A percentile compares a stretch with the other conserved stretches of the same genome.
Evolutionary conservation across 2,888 invertebrate genomes (phyloP).

Genomic region (Eilema depressum): DNA sequence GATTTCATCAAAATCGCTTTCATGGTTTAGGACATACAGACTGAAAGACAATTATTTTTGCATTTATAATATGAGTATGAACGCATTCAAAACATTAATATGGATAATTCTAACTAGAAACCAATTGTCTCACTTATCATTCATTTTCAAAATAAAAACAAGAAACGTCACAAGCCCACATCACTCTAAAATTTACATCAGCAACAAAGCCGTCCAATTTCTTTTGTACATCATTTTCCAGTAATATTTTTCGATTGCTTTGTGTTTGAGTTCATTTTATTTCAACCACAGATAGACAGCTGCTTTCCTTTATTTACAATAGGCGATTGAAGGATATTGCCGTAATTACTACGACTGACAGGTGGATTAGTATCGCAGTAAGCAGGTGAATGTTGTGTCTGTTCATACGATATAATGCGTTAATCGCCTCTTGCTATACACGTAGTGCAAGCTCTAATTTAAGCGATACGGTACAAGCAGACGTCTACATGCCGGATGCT

Average conservation of each 20-base stretch:
- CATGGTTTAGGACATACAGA: too few relatives aligned
- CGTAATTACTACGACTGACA: slow-evolving; percentile 22
- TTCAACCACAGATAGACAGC: neutral
- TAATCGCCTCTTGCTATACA: slow-evolving; percentile 18
- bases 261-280: neutral
- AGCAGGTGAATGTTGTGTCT: slow-evolving; percentile 22
- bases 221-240: neutral
- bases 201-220: neutral
- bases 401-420: slow-evolving; percentile 25
- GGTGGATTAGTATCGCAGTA: slow-evolving; percentile 20
- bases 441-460: neutral
- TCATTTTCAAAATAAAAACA: neutral
- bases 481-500: neutral
- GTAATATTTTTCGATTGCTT: neutral
- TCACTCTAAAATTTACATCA: neutral
- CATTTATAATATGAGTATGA: too few relatives aligned
- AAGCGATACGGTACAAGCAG: slow-evolving; percentile 1
- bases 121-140: neutral
- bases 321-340: slow-evolving; percentile 8
- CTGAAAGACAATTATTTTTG: too few relatives aligned
- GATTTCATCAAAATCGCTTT: too few relatives aligned
- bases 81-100: too few relatives aligned
- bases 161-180: neutral
- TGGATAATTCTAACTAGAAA: too few relatives aligned
- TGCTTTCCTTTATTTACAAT: slow-evolving; percentile 1